Conservation (phyloP, 2,113 vertebrate species). For the Neolamprologus modestus region DNA sequence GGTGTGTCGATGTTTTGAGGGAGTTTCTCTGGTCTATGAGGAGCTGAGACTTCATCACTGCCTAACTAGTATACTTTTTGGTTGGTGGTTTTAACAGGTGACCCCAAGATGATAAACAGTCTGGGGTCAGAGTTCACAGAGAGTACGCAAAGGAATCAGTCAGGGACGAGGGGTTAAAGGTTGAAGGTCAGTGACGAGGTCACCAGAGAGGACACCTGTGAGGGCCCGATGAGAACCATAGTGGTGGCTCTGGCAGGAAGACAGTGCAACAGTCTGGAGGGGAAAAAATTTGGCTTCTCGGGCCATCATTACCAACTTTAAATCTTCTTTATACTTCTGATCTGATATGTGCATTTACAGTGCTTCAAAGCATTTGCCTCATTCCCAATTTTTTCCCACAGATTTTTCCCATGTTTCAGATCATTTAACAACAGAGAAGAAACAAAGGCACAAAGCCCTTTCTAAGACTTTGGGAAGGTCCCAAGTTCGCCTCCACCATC, state of each 20-base stretch:
- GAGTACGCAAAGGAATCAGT: constrained; percentile 21
- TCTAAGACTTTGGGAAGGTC: not conserved
- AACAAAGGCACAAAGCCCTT: not conserved
- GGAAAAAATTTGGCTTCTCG: not conserved
- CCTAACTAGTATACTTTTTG: not conserved
- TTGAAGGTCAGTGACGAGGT: constrained; percentile 22
- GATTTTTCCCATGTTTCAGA: not conserved
- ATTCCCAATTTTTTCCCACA: not conserved
- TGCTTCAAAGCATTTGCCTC: not conserved
- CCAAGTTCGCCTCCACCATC: not conserved
- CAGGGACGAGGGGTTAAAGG: constrained; percentile 56
- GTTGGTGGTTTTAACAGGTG: constrained; percentile 48
- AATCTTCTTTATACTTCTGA: not conserved
- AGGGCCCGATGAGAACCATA: constrained; percentile 32
- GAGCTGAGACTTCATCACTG: not conserved
- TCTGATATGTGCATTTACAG: not conserved
- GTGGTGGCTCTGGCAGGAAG: not conserved
- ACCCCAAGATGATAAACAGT: constrained; percentile 47
- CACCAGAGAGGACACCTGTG: constrained; percentile 54
- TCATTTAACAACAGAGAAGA: not conserved
- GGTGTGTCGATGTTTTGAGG: not conserved
- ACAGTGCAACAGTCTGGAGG: not conserved
- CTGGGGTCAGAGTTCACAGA: constrained; percentile 39
- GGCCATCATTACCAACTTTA: not conserved
- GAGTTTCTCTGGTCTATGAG: not conserved